Conservation (phyloP, 2,888 invertebrate species). For the Drosophila mimetica region DNA sequence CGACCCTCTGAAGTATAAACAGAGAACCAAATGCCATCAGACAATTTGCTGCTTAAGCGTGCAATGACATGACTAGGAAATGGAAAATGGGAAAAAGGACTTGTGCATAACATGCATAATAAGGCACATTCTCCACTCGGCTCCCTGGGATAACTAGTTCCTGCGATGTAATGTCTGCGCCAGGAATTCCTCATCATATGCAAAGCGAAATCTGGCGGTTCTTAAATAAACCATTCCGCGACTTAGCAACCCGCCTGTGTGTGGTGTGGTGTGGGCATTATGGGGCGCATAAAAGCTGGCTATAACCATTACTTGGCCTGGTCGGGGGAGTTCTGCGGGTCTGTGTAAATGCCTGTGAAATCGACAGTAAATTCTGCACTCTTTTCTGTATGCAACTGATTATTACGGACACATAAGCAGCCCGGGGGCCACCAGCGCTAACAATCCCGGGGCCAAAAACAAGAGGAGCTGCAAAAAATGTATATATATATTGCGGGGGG, state of each 20-base stretch:
- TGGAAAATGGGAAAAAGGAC: conserved; percentile 25
- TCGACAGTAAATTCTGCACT: conserved; percentile 71
- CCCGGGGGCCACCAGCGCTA: conserved; percentile 21
- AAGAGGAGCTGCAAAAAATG: conserved; percentile 43
- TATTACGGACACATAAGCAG: conserved; percentile 68
- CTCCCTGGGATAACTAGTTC: conserved; percentile 17
- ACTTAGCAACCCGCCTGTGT: not conserved
- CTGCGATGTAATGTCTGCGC: conserved; percentile 12
- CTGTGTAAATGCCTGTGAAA: conserved; percentile 67
- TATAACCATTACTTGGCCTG: conserved; percentile 21
- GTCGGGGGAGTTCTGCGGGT: not conserved
- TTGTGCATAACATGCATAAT: conserved; percentile 43
- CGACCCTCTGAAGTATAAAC: not conserved
- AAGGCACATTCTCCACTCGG: conserved; percentile 8
- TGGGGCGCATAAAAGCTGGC: conserved; percentile 52
- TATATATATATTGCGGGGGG: conserved; percentile 7
- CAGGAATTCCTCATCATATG: conserved; percentile 24
- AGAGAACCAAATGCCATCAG: conserved; percentile 21
- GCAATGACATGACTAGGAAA: conserved; percentile 43
- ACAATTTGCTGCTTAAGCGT: conserved; percentile 51
- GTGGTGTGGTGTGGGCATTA: conserved; percentile 12
- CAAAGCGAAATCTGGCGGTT: conserved; percentile 32
- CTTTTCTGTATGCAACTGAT: conserved; percentile 70
- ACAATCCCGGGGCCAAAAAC: conserved; percentile 50
- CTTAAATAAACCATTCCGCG: conserved; percentile 30